phyloP scores from a whole-genome alignment of 2,888 invertebrate genomes.

The Caenorhabditis becei region DNA sequence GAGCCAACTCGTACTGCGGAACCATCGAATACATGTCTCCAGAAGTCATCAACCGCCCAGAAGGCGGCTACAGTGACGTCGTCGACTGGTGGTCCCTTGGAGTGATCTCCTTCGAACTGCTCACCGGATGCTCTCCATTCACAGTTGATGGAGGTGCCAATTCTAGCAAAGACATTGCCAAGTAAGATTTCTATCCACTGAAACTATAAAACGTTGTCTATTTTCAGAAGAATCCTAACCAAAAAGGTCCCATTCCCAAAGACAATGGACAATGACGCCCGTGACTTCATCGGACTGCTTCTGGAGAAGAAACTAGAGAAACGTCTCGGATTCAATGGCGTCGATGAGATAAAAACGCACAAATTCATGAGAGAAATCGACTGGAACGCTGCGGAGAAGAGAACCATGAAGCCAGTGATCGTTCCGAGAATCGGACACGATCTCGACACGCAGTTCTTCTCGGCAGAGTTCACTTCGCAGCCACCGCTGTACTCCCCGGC shows the following conservation, averaged over 20 bases:
- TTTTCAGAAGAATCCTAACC: constrained; percentile 88
- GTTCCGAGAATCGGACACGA: constrained; percentile 88
- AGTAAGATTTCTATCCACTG: constrained; percentile 81
- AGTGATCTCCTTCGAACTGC: constrained; percentile 92
- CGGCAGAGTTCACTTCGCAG: constrained; percentile 96
- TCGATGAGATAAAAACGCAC: constrained; percentile 88
- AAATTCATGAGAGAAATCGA: constrained; percentile 85
- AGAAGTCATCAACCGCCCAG: constrained; percentile 74
- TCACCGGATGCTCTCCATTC: constrained; percentile 97
- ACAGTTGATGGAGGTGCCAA: constrained; percentile 95
- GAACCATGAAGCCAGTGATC: constrained; percentile 91
- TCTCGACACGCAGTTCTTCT: constrained; percentile 95
- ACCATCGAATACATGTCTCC: constrained; percentile 95
- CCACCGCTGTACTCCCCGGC: constrained; percentile 93
- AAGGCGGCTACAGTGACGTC: constrained; percentile 83
- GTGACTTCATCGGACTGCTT: constrained; percentile 89
- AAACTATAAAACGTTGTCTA: not conserved
- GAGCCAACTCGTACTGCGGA: constrained; percentile 97
- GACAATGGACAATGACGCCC: constrained; percentile 87
- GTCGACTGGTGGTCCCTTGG: constrained; percentile 99
- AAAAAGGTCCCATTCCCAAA: constrained; percentile 93
- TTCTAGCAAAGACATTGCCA: constrained; percentile 94
- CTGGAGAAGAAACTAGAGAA: constrained; percentile 92
- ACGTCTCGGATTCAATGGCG: constrained; percentile 92
- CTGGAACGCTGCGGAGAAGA: constrained; percentile 90